Evolutionary conservation across 2,113 vertebrate species (phyloP).

Genomic region (Heterocephalus glaber): DNA sequence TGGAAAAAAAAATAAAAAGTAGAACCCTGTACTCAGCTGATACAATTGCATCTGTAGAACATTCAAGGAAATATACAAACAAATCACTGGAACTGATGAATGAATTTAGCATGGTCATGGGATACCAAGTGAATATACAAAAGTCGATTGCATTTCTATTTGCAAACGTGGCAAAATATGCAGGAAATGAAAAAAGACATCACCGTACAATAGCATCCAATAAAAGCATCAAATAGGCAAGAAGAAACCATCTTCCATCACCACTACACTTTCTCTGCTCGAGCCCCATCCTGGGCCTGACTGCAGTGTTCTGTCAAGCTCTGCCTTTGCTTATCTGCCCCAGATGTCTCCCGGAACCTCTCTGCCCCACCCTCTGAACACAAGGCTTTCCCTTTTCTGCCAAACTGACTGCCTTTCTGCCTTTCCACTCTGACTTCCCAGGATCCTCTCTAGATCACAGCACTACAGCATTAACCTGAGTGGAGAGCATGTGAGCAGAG

Average conservation of each 20-base stretch:
- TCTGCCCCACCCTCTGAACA: background rate
- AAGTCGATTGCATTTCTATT: conserved; percentile 31
- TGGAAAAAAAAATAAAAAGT: background rate
- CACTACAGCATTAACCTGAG: background rate
- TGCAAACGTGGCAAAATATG: conserved; percentile 19
- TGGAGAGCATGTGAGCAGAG: background rate
- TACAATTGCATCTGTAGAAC: background rate
- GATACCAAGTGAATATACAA: background rate
- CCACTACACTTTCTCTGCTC: background rate
- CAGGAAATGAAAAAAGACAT: background rate
- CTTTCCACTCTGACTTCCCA: background rate
- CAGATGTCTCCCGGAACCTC: background rate
- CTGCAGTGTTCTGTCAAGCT: background rate
- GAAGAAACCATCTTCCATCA: background rate
- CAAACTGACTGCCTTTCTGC: background rate
- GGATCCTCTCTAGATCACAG: background rate
- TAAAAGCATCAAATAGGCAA: background rate
- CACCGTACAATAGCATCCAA: background rate
- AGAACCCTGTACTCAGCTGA: conserved; percentile 31
- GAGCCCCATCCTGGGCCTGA: background rate
- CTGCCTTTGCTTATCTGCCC: background rate
- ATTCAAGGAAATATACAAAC: conserved; percentile 28
- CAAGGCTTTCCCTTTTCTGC: background rate
- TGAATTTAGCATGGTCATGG: conserved; percentile 8
- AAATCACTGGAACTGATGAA: background rate